Base-by-base conservation (phyloP, 2,113 vertebrate species). In the Mormyrus iriodes region DNA sequence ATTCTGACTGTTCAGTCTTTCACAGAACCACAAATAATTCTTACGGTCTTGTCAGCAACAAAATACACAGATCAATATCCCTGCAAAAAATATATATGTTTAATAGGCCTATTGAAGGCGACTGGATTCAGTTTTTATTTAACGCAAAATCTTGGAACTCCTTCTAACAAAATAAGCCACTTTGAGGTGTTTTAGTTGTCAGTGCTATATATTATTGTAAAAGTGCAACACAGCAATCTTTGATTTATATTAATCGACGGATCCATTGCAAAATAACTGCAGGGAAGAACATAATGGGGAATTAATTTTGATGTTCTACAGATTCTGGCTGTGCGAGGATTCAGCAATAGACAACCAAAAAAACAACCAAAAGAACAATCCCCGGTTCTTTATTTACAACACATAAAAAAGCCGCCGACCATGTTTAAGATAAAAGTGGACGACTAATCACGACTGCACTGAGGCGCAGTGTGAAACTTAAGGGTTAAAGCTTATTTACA, bases 401-500 rank as follows among this genome's bases (percentile, higher is more conserved):
- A 24, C 21, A 61, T 69, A n/a, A 27, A 13, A 69, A 69, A 31
- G 10, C n/a, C n/a, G n/a, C 61, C 9, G 61, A 65, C 13, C n/a
- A 31, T 31, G 61, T 31, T 12, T 69, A 69, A 69, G 27, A n/a
- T 69, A 35, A 42, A 0, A 82, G 35, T 19, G 42, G 35, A 7
- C 15, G 19, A 82, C 76, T 44, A 39, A 9, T 19, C 3, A 17
- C 19, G 31, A 44, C 76, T 0, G 61, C 61, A 69, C 24, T n/a
- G 27, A 69, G 7, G 61, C 27, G 51, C 51, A 69, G 61, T 44
- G 39, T 44, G 76, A 44, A 8, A 8, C 17, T 19, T 1, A 42
- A 82, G 76, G 76, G 76, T 82, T 39, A 82, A 44, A 39, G 39
- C 42, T 82, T 82, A 82, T 82, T 82, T 82, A 82, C 76, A 82